Base-by-base conservation (phyloP, 2,113 vertebrate species). In the Shinisaurus crocodilurus region DNA sequence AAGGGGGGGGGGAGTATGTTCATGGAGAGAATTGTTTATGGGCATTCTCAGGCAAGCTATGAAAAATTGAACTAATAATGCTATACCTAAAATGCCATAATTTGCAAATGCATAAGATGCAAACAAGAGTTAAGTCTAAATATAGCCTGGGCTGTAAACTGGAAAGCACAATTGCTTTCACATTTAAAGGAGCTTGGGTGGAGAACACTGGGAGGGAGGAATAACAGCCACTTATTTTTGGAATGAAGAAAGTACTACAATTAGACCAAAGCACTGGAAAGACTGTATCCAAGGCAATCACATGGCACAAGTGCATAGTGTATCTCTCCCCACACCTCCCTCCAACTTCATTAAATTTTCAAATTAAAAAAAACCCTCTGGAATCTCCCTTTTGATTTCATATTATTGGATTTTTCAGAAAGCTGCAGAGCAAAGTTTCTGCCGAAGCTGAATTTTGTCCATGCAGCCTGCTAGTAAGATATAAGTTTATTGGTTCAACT, bases 361-460 rank as follows among this genome's bases (percentile, higher is more conserved):
- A 91, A 91, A 91, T 18, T 40, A 57, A 82, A 72, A 18, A 37
- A 50, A 93, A 90, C 2, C 32, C 91, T 45, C 92, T 81, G 92
- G 50, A 94, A 96, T 92, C 96, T 86, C 50, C 92, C 74, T 69
- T 93, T 94, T 94, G 0, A 96, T 96, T 95, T 92, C 69, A 93
- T 93, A 92, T 95, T 91, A 96, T 87, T 95, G 94, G 94, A 96
- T 96, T 96, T 96, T 91, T 94, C 1, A 45, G 82, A 1, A 94
- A 95, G 96, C 96, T 95, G 88, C 50, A 70, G 96, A 96, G 95
- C 88, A 92, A 92, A 90, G 93, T 92, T 90, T 90, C 88, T 95
- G 92, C 95, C 91, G 93, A 89, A 94, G 94, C 95, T 96, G 96
- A 96, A 96, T 96, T 96, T 96, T 86, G 82, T 86, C 29, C 6